Evolutionary conservation across 2,113 vertebrate genomes (phyloP), one percentile per base, ranked within the genome.

Genomic region (Podocnemis expansa): DNA sequence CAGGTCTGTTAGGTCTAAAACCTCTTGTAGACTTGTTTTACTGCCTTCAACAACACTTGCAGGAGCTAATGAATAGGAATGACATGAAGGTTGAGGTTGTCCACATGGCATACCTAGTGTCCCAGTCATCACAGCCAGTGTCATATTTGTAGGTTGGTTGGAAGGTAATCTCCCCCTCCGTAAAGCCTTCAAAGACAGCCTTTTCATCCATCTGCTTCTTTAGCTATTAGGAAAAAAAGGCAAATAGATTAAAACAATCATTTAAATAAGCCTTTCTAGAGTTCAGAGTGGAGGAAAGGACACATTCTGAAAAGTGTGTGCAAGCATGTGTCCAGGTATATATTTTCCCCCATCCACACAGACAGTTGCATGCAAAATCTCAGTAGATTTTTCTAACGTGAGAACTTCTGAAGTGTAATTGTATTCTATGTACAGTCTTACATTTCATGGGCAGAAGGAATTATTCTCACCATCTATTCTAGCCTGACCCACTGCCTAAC

Each of bases 71-170:
- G 5, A 25, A 25, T 34, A 14, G 51, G 67, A 10, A 7, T 16
- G 29, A 10, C 70, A 51, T 27, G 84, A 10, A 16, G 29, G 5
- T 5, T 13, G 45, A 51, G n/a, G 19, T 34, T 1, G 12, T 90
- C 24, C 29, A 10, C 10, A 56, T 5, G 51, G 10, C 95, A 47
- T 98, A 99, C 99, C 99, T 99, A 58, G 99, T 99, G 95, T 99
- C 99, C 99, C 99, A 99, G 43, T 98, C 97, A 52, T 99, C 98
- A 22, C 99, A 99, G 89, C 99, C 99, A 2, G 99, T 98, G 86
- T 99, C 99, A 3, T 99, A 99, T 95, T 99, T 99, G 93, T 99
- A 99, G 1, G 99, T 99, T 54, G 99, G 99, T 91, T 99, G 99
- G 97, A 99, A 99, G 17, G 97, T 95, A 89, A 99, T 98, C 78